These are phyloP conservation scores for Dichetophora obliterata DNA, from an alignment of 2,888 invertebrate genomes.

Conservation along the genomic window DNA sequence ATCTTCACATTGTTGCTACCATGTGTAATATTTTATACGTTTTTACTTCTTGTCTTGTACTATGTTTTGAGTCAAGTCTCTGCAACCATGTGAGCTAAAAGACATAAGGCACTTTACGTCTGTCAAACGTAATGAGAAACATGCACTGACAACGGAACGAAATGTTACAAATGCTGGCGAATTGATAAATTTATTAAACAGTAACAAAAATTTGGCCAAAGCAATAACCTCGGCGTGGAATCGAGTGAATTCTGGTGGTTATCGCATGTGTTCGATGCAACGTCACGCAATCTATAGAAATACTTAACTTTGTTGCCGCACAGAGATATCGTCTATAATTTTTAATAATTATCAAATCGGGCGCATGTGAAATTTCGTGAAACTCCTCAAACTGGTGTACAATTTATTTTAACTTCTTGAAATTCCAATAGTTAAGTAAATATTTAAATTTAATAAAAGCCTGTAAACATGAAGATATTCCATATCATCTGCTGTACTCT, in stretches of 20 bases:
- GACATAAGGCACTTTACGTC: background rate
- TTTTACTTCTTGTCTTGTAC: too few relatives aligned
- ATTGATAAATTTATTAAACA: background rate
- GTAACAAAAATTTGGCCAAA: constrained; percentile 21
- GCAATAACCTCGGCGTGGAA: background rate
- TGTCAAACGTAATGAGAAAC: background rate
- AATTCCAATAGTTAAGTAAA: too few relatives aligned
- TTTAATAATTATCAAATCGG: background rate
- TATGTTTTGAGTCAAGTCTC: too few relatives aligned
- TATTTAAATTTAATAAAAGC: too few relatives aligned
- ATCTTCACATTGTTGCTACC: too few relatives aligned
- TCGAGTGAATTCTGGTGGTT: background rate
- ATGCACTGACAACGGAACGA: background rate
- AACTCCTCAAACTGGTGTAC: too few relatives aligned
- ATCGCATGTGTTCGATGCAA: background rate
- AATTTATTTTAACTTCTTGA: too few relatives aligned
- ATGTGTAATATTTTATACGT: too few relatives aligned
- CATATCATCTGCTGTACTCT: constrained; percentile 38
- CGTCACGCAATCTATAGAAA: background rate
- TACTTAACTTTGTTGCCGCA: background rate
- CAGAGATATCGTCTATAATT: background rate
- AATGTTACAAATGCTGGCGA: constrained; percentile 2
- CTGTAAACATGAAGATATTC: constrained; percentile 36
- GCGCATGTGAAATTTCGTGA: background rate
- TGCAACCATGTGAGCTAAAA: too few relatives aligned